Evolutionary conservation across 2,888 invertebrate genomes (phyloP), one percentile per base, ranked within the genome.

Genomic region (Epirrhoe alternata): DNA sequence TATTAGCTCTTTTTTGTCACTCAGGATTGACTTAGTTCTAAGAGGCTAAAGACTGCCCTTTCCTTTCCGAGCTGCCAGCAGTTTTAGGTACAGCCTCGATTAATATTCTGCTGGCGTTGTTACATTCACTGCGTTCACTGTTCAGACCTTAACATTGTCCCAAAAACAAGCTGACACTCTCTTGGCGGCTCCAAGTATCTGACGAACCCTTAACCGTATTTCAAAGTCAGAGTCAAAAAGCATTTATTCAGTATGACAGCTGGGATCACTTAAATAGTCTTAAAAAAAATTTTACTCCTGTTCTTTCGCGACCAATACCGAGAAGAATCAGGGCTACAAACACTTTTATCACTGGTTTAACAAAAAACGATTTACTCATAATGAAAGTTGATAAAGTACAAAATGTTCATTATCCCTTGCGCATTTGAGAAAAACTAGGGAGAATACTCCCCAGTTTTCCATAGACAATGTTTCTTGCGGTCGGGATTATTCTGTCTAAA

Each of bases 401-500:
- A 33, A 7, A 5, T 33, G 6, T 7, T 7, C 8, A 35, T 35
- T 35, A 8, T 35, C 35, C 35, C 14, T 14, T 45, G n/a, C 45
- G 14, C 45, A 45, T 45, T 45, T 4, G 24, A 24, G 24, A 24
- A 24, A n/a, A 24, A 24, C 24, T 24, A 24, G 24, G 24, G 24
- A 24, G 24, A 24, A 24, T 14, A n/a, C 4, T n/a, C n/a, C 14
- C 14, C n/a, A 47, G 14, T 47, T 57, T 10, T 17, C 10, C 6
- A 33, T 49, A 2, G 24, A 12, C 12, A 42, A 12, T 12, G 12
- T 42, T 42, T 12, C 17, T 33, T n/a, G n/a, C n/a, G 33, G 56
- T 8, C 16, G 10, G 45, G 5, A 8, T 53, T 38, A 45, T 58
- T 61, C 31, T 38, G 49, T 51, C n/a, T 56, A 33, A 47, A 47